These are phyloP conservation scores for Peucedramus taeniatus DNA, from an alignment of 2,113 vertebrate species.

Conservation along the genomic window DNA sequence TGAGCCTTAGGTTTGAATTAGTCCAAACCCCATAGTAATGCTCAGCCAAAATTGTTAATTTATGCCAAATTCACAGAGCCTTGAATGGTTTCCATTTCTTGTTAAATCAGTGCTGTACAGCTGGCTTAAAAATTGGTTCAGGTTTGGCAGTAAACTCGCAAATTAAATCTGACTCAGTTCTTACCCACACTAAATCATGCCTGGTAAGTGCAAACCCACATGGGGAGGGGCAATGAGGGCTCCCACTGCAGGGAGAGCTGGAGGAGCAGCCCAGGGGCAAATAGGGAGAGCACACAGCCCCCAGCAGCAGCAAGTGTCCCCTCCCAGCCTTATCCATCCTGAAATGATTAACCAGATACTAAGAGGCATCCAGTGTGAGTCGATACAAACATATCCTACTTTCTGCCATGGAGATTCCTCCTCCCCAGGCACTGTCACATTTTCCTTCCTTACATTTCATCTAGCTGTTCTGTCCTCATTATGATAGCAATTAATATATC, in stretches of 20 bases:
- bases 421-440: neutral
- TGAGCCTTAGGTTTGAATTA: constrained; percentile 18
- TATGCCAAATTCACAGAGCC: constrained; percentile 42
- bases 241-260: neutral
- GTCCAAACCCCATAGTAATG: neutral
- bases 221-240: accelerated
- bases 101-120: constrained; percentile 31
- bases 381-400: neutral
- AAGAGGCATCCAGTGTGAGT: neutral
- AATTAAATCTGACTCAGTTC: constrained; percentile 37
- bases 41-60: constrained; percentile 35
- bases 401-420: constrained; percentile 16
- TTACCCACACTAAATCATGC: neutral
- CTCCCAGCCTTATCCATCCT: neutral
- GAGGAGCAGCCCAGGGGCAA: neutral
- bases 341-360: neutral
- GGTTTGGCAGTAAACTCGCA: neutral
- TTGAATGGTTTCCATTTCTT: constrained; percentile 56
- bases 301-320: accelerated
- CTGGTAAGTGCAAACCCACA: neutral
- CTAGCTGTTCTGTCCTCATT: neutral
- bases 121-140: constrained; percentile 34
- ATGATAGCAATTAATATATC: neutral
- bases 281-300: accelerated
- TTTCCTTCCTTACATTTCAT: neutral